Evolutionary conservation across 30 jellyfish, hydroid and myxozoan species (phyloP), one percentile per base, ranked within the genome.

Genomic region (Aurelia aurita complex sp. Pacific): DNA sequence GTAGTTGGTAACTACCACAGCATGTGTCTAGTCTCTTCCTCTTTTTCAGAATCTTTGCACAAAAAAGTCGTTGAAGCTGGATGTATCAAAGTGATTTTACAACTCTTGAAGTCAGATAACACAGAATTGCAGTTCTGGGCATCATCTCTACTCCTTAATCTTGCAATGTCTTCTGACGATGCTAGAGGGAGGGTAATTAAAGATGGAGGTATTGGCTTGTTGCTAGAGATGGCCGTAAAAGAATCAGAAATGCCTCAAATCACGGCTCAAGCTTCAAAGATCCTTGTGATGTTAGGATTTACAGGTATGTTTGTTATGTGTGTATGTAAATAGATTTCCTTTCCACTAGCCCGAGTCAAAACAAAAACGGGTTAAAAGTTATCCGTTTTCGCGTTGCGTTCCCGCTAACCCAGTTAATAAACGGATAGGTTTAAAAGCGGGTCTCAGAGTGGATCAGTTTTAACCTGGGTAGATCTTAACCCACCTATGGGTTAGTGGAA

Each of bases 81-180:
- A 17, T 95, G 91, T 23, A 79, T 92, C 34, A 87, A 77, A 64
- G 55, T 87, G 12, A 83, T 92, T 3, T 64, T 92, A 43, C 67
- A 77, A 4, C 87, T 77, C 64, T 79, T 91, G 10, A 88, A 57
- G 76, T 63, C 96, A 18, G 92, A 87, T 1, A 88, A 74, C 63
- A 76, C 84, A 2, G 92, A 82, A 11, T 76, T 92, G 50, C 97
- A 92, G 81, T 87, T 87, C 67, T 92, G 98, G 98, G 95, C 98
- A 65, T 87, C 98, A 23, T 87, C 96, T 32, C 62, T 87, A 92
- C 92, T 92, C 15, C 69, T 92, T 32, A 88, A 87, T 78, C 90
- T 92, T 40, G 74, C 98, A 5, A 86, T 92, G 97, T 51, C 91
- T 16, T 92, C 98, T 2, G 98, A 92, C 16, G 95, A 86, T 13